phyloP scores from a whole-genome alignment of 2,888 invertebrate genomes.

The Lomographa bimaculata region DNA sequence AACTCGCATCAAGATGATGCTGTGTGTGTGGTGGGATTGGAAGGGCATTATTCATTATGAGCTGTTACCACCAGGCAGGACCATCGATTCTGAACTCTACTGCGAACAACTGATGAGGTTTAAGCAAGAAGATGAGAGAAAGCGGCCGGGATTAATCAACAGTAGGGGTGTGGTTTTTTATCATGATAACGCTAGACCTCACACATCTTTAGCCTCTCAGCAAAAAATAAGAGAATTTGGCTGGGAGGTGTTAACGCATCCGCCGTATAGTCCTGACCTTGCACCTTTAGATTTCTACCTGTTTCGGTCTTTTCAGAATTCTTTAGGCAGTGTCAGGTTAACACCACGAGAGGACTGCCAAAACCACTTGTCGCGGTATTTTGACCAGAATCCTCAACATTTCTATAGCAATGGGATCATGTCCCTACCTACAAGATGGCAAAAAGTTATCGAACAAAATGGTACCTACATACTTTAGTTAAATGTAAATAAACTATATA shows the following conservation, averaged over 20 bases:
- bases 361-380: too few relatives aligned
- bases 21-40: too few relatives aligned
- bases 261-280: slow-evolving; percentile 5
- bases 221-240: slow-evolving; percentile 1
- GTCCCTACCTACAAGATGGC: too few relatives aligned
- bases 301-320: slow-evolving; percentile 3
- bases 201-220: background rate
- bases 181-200: slow-evolving; percentile 27
- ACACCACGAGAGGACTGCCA: too few relatives aligned
- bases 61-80: slow-evolving; percentile 28
- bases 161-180: slow-evolving; percentile 15
- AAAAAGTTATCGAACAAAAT: too few relatives aligned
- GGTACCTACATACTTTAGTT: too few relatives aligned
- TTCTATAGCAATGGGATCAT: too few relatives aligned
- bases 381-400: too few relatives aligned
- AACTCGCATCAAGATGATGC: too few relatives aligned
- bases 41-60: too few relatives aligned
- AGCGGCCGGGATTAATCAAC: slow-evolving; percentile 5
- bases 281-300: slow-evolving; percentile 6
- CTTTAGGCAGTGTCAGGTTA: slow-evolving; percentile 1
- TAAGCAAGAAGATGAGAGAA: slow-evolving; percentile 16
- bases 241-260: slow-evolving; percentile 2
- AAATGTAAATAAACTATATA: too few relatives aligned
- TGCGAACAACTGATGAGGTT: slow-evolving; percentile 38
- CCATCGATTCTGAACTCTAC: slow-evolving; percentile 31